A percentile compares a stretch with the other conserved stretches of the same genome.
Evolutionary conservation across 1,140 invertebrate species (phyloP).

Genomic region (Globodera rostochiensis): DNA sequence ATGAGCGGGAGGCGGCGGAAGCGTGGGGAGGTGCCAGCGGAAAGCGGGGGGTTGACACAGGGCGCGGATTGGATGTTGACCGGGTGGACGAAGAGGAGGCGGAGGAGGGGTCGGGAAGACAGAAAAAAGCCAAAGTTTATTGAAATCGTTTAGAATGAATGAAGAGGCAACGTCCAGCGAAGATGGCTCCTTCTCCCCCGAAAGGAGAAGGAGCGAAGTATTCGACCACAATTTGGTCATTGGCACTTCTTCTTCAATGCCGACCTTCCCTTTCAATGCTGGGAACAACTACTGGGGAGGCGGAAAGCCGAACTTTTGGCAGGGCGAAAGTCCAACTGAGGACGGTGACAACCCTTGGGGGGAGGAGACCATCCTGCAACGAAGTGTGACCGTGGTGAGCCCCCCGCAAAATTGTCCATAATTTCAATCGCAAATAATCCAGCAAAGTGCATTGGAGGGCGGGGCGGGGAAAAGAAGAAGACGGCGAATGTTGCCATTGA

Average conservation of each 20-base stretch:
- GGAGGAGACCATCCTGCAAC: background rate
- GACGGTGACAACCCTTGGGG: background rate
- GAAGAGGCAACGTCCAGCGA: background rate
- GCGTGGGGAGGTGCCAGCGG: background rate
- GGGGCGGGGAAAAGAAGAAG: background rate
- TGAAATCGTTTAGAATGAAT: background rate
- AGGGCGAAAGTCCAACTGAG: background rate
- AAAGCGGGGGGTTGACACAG: background rate
- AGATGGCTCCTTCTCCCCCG: background rate
- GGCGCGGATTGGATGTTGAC: background rate
- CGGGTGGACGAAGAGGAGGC: background rate
- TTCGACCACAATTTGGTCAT: background rate
- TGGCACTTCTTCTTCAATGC: conserved; percentile 28
- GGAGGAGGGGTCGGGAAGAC: too few relatives aligned
- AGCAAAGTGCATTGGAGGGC: background rate
- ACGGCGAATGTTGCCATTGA: background rate
- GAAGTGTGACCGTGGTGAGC: background rate
- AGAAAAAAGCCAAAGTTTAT: background rate
- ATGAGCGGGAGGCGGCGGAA: background rate
- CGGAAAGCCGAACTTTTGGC: conserved; percentile 1
- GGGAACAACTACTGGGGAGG: background rate
- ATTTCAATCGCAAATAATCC: background rate
- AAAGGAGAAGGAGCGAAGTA: background rate
- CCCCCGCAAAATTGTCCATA: background rate
- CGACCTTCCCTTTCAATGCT: conserved; percentile 4